Evolutionary conservation across 2,113 vertebrate genomes (phyloP), one percentile per base, ranked within the genome.

Genomic region (Vanacampus margaritifer): DNA sequence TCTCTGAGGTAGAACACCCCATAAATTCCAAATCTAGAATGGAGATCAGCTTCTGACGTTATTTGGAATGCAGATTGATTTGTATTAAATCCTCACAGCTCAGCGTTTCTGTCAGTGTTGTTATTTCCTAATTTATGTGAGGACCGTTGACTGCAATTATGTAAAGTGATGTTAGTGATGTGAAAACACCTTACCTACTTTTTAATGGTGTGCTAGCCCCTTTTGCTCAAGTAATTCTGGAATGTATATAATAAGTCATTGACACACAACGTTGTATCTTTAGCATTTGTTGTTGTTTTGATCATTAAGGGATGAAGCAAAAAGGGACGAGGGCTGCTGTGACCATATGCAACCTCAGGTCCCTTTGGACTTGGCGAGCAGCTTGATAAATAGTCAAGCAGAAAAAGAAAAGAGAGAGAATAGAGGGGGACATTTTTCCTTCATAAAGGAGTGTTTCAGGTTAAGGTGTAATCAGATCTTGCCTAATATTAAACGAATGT

Each of bases 301-400:
- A 64, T 74, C 66, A 62, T 56, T 54, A 8, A 24, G 53, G 51
- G 14, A 8, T 13, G n/a, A n/a, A n/a, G n/a, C n/a, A n/a, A n/a
- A n/a, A n/a, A n/a, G n/a, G n/a, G n/a, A n/a, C n/a, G n/a, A n/a
- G n/a, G n/a, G n/a, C n/a, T n/a, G 53, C 71, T 72, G 26, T 4
- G 14, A 65, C 68, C 83, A 81, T 76, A 81, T 81, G 81, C 57
- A 37, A n/a, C 68, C 68, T 46, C 0, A 21, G 46, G 74, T 65
- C 79, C 67, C 60, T 24, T 41, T 36, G 71, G 80, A 59, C 70
- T 82, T 39, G 77, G 64, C 76, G 57, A 72, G 67, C n/a, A n/a
- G 72, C 76, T 82, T 86, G 81, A 84, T 81, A 71, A 86, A 76
- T 69, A 74, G 73, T 73, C 76, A 48, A 53, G 9, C 39, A 63